A percentile compares a stretch with the other conserved stretches of the same genome.
Evolutionary conservation across 30 jellyfish, hydroid and myxozoan genomes (phyloP).

Genomic region (Calvadosia cruxmelitensis): DNA sequence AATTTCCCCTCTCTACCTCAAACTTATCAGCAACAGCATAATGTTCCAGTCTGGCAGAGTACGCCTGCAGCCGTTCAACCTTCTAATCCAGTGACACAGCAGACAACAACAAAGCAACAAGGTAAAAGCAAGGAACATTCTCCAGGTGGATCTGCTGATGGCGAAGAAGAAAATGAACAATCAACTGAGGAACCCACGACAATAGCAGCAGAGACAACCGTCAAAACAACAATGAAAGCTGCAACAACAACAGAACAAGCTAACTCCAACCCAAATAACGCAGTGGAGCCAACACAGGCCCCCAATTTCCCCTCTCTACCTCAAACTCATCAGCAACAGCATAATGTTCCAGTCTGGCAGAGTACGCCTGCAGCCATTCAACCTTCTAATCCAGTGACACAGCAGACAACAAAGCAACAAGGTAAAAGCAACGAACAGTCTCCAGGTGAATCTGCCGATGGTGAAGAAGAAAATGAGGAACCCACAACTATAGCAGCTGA

Average conservation of each 20-base stretch:
- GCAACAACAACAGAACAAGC: background rate
- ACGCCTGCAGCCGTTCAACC: background rate
- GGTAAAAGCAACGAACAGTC: background rate
- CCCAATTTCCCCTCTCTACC: no score
- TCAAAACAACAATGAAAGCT: background rate
- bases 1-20: no score
- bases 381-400: background rate
- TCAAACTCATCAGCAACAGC: background rate
- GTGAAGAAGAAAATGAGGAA: background rate
- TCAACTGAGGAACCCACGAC: background rate
- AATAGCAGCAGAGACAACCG: background rate
- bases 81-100: background rate
- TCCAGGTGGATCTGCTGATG: background rate
- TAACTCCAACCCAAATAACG: no score
- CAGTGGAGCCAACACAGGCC: no score
- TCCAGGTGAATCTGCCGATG: background rate
- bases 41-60: background rate
- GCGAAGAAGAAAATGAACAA: background rate
- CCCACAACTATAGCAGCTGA: background rate
- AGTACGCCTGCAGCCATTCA: background rate
- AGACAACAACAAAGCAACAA: background rate
- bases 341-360: background rate
- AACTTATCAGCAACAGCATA: background rate
- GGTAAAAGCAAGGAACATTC: background rate
- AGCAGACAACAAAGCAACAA: background rate